Evolutionary conservation across 2,113 vertebrate species (phyloP).

Genomic region (Callipepla squamata): DNA sequence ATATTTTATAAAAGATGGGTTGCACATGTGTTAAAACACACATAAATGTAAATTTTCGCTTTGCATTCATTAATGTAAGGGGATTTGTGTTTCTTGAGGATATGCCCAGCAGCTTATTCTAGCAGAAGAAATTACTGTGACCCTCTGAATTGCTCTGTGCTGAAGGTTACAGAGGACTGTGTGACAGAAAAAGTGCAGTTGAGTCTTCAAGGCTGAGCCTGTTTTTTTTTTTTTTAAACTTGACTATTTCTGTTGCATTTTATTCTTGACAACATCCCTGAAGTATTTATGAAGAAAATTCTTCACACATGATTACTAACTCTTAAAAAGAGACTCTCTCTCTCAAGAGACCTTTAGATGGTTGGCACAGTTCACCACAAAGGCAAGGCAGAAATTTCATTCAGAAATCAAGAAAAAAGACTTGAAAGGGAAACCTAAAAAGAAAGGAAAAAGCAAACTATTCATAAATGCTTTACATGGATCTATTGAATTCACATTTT

Average conservation of each 20-base stretch:
- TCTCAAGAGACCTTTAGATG: conserved; percentile 26
- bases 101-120: not conserved
- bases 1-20: not conserved
- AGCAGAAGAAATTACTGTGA: not conserved
- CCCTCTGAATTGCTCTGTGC: not conserved
- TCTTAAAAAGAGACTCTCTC: conserved; percentile 31
- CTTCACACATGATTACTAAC: conserved; percentile 46
- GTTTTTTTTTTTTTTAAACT: not conserved
- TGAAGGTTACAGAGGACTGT: not conserved
- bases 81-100: not conserved
- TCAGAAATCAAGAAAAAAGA: conserved; percentile 51
- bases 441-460: not conserved
- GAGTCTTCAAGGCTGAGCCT: not conserved
- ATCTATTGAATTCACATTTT: conserved; percentile 16
- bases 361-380: conserved; percentile 30
- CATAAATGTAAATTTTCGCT: not conserved
- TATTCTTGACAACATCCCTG: conserved; percentile 50
- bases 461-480: not conserved
- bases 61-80: not conserved
- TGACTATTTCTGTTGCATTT: conserved; percentile 40
- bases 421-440: conserved; percentile 38
- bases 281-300: conserved; percentile 61
- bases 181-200: conserved; percentile 10
- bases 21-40: not conserved
- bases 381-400: conserved; percentile 55